These are phyloP conservation scores for Meriones unguiculatus DNA, from an alignment of 2,113 vertebrate genomes.

Conservation along the genomic window DNA sequence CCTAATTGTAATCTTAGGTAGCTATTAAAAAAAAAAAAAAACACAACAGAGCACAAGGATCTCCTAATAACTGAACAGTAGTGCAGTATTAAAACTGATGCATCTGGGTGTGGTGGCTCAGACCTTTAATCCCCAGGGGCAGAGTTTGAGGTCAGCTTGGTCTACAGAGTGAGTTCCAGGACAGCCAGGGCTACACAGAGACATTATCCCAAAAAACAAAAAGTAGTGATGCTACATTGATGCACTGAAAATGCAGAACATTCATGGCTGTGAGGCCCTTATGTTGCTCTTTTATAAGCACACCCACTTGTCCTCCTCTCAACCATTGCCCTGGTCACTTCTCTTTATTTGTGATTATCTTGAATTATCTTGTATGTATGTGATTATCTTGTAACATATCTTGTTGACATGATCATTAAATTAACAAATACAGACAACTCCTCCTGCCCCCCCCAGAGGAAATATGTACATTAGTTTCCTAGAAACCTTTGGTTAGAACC, in stretches of 20 bases:
- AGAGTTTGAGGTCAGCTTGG: neutral
- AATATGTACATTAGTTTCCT: neutral
- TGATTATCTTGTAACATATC: neutral
- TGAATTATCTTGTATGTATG: neutral
- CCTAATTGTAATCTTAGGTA: neutral
- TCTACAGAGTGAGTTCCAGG: neutral
- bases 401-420: neutral
- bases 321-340: neutral
- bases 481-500: neutral
- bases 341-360: neutral
- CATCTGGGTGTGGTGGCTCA: neutral
- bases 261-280: neutral
- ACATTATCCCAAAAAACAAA: neutral
- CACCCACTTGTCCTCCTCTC: neutral
- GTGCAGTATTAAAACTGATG: neutral
- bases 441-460: neutral
- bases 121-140: neutral
- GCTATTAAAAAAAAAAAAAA: neutral
- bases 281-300: neutral
- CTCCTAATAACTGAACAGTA: neutral
- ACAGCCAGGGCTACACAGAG: neutral
- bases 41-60: neutral
- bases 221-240: neutral
- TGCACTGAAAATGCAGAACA: neutral
- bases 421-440: slow-evolving; percentile 3